Base-by-base conservation (phyloP, 2,797 vertebrate species). In the Anisognathus igniventris region DNA sequence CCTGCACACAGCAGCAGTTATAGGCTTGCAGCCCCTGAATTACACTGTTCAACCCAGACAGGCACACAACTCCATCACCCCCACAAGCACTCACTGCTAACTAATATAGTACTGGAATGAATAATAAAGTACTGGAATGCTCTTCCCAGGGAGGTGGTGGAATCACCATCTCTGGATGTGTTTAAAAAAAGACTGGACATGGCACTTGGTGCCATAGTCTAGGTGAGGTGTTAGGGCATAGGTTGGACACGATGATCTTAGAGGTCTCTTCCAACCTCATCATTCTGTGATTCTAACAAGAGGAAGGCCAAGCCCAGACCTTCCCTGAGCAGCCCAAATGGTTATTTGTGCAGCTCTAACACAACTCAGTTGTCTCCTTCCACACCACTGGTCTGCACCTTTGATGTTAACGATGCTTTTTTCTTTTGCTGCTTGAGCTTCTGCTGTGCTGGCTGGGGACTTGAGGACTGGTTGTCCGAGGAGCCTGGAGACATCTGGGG, bases 351-450 rank as follows among this genome's bases (percentile, higher is more conserved):
- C 20, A 50, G 58, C 58, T 77, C 61, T 35, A 47, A 24, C 35
- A 30, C 45, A 47, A 39, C 4, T 6, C 7, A 0, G 3, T 4
- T 5, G 3, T 11, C 70, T 44, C 39, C 39, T 27, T 71, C 44
- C 64, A 71, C 64, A 11, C 6, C 42, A 27, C 1, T 5, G 37
- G 37, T 37, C 37, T 37, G 1, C 93, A 98, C 99, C 98, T 99
- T 99, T 54, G 99, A 99, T 83, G 98, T 98, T 85, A 99, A 98
- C 1, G 99, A 99, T 6, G 99, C 97, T 95, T 99, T 99, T 94
- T 99, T 99, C 98, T 99, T 99, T 79, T 99, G 99, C 93, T 99
- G 99, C 96, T 99, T 99, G 79, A 99, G 98, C 96, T 99, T 99
- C 95, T 99, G 99, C 97, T 99, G 99, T 53, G 99, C 98, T 7